Evolutionary conservation across 2,113 vertebrate genomes (phyloP), one percentile per base, ranked within the genome.

Genomic region (Sorex fumeus): DNA sequence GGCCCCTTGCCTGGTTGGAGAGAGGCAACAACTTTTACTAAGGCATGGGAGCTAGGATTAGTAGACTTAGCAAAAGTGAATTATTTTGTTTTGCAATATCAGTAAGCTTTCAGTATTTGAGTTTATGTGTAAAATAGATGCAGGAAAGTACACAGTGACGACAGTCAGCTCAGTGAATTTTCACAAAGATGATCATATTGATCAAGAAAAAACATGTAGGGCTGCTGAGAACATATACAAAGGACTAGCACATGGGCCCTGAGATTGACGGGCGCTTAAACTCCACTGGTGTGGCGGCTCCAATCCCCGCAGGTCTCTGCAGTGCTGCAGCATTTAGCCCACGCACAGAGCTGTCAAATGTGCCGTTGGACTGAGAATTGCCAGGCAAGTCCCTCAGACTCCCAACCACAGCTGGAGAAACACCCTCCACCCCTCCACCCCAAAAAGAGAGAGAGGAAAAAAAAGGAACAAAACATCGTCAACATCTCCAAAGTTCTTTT

Each of bases 151-250:
- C 40, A 43, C 27, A 32, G 5, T 71, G 30, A 79, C 21, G 6
- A 67, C 72, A n/a, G 13, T 3, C 3, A 60, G 9, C 8, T 45
- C 57, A 77, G 8, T 40, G n/a, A 34, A 36, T 81, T 75, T 85
- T 88, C n/a, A 82, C 36, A 78, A 75, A n/a, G 45, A 12, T 4
- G 43, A 3, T 6, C 77, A 28, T 21, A n/a, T 6, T 10, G 30
- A 83, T 85, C 43, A 83, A 87, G 74, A 80, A 85, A 62, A 3
- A 70, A 91, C 93, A 86, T 0, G 3, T 18, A 13, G 66, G 66
- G n/a, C n/a, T n/a, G 28, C 66, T n/a, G 11, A 57, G 53, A 16
- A 57, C 19, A 57, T 57, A 19, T 57, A 57, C 53, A 57, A 57
- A 57, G 53, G 53, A 4, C 53, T 57, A 16, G 53, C 53, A 16